Evolutionary conservation across 2,888 invertebrate genomes (phyloP).

Genomic region (Hedya salicella): DNA sequence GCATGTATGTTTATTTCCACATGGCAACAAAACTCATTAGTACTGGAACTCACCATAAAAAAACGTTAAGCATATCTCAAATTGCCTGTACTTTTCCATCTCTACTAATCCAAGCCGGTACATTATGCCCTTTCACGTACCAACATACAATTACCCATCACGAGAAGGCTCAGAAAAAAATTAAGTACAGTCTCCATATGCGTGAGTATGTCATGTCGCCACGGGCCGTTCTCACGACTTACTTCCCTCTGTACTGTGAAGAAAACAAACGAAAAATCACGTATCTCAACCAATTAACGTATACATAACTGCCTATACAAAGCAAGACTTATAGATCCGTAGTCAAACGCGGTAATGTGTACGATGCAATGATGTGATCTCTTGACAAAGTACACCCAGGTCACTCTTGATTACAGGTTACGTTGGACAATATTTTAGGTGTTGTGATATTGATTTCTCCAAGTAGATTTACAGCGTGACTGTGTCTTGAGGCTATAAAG

Average conservation of each 20-base stretch:
- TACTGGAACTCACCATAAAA: not conserved
- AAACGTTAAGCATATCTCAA: slow-evolving; percentile 1
- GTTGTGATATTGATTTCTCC: slow-evolving; percentile 71
- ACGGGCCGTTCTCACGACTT: slow-evolving; percentile 73
- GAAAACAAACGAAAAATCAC: slow-evolving; percentile 33
- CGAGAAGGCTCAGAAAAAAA: slow-evolving; percentile 54
- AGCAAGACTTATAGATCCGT: not conserved
- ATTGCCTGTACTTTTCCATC: slow-evolving; percentile 11
- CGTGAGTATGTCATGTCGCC: slow-evolving; percentile 60
- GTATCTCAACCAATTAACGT: not conserved
- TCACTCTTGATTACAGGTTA: slow-evolving; percentile 62
- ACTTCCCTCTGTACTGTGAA: slow-evolving; percentile 47
- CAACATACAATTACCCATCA: slow-evolving; percentile 45
- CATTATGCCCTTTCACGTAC: slow-evolving; percentile 46
- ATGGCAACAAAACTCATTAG: too few species aligned
- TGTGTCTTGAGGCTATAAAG: slow-evolving; percentile 55
- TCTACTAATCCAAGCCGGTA: slow-evolving; percentile 21
- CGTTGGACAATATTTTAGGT: slow-evolving; percentile 66
- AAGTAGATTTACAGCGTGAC: slow-evolving; percentile 62
- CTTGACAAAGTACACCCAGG: slow-evolving; percentile 45
- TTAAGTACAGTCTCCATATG: slow-evolving; percentile 54
- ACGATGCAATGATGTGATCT: not conserved
- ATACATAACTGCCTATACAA: slow-evolving; percentile 25
- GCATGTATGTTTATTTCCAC: too few species aligned
- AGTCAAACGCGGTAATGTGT: slow-evolving; percentile 41